A percentile compares a stretch with the other conserved stretches of the same genome.
Conservation (phyloP, 1,140 invertebrate species). For the Diachasmimorpha longicaudata region DNA sequence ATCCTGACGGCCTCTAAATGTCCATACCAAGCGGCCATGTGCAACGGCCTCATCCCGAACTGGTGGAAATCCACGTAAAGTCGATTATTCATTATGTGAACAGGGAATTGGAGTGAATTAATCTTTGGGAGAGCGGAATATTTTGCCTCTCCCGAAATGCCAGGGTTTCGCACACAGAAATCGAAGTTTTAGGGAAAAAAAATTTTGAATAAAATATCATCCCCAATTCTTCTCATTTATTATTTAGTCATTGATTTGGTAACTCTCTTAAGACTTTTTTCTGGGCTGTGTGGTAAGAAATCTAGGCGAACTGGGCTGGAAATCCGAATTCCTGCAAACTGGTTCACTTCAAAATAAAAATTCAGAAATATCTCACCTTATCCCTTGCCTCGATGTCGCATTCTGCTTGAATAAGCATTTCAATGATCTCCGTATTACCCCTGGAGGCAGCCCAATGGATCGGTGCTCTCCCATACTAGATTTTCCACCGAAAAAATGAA, state of each 20-base stretch:
- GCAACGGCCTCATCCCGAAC: slow-evolving; percentile 82
- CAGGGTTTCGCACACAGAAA: too few relatives aligned
- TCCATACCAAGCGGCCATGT: slow-evolving; percentile 84
- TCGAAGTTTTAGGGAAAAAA: too few relatives aligned
- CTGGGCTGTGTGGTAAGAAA: too few relatives aligned
- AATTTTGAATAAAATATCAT: too few relatives aligned
- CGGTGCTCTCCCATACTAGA: slow-evolving; percentile 75
- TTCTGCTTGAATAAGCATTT: slow-evolving; percentile 73
- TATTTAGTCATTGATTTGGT: too few relatives aligned
- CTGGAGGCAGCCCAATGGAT: slow-evolving; percentile 79
- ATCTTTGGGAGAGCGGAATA: too few relatives aligned
- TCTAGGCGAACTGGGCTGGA: too few relatives aligned
- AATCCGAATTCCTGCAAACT: not conserved
- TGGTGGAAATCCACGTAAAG: slow-evolving; percentile 47
- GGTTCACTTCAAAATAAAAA: not conserved
- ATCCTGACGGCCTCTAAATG: slow-evolving; percentile 76
- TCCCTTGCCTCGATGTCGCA: slow-evolving; percentile 79
- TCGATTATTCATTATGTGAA: too few relatives aligned
- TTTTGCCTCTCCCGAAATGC: too few relatives aligned
- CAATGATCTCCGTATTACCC: slow-evolving; percentile 76
- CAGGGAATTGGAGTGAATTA: too few relatives aligned
- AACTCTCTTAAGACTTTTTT: too few relatives aligned
- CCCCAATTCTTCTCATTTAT: too few relatives aligned
- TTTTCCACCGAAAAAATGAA: slow-evolving; percentile 41
- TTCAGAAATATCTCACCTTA: slow-evolving; percentile 66